phyloP scores from a whole-genome alignment of 1,140 invertebrate genomes.

The Trachymyrmex septentrionalis region DNA sequence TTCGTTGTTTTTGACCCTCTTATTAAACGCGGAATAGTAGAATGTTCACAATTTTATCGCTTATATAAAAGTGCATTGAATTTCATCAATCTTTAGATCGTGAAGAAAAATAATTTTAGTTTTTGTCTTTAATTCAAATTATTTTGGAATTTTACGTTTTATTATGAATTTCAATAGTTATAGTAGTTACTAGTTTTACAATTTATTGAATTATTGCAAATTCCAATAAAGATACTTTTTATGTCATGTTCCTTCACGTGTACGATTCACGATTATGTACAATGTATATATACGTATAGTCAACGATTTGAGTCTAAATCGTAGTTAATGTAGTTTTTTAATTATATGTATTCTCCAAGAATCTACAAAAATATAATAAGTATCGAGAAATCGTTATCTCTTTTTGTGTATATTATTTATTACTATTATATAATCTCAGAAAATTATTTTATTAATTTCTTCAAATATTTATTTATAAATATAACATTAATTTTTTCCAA shows the following conservation, averaged over 20 bases:
- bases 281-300: background rate
- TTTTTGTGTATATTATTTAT: background rate
- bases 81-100: background rate
- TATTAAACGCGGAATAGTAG: constrained; percentile 20
- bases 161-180: no score
- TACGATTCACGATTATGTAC: background rate
- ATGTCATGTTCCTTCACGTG: background rate
- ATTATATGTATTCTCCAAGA: background rate
- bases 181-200: no score
- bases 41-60: constrained; percentile 22
- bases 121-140: background rate
- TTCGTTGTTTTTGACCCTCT: constrained; percentile 60
- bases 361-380: background rate
- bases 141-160: background rate
- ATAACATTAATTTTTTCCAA: background rate
- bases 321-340: no score
- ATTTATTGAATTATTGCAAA: no score
- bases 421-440: background rate
- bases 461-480: background rate
- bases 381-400: background rate
- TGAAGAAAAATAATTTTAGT: background rate
- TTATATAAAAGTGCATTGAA: constrained; percentile 3
- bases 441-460: background rate
- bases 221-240: background rate
- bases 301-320: no score